These are phyloP conservation scores for Datnioides undecimradiatus DNA, from an alignment of 2,113 vertebrate species.

Conservation along the genomic window DNA sequence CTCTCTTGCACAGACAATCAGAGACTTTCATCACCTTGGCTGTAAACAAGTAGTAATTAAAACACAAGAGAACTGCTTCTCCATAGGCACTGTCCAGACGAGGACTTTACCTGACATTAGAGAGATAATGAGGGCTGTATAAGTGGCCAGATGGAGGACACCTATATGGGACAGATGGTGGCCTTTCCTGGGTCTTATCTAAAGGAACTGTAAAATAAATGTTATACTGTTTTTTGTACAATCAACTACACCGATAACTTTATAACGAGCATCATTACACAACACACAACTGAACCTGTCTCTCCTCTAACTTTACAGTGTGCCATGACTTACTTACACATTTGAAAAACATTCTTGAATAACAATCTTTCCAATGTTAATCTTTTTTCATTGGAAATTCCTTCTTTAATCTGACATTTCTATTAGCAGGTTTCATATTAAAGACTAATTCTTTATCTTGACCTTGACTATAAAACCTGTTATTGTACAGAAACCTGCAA, in stretches of 20 bases:
- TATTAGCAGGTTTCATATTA: background rate
- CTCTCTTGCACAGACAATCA: constrained; percentile 24
- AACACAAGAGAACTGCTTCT: constrained; percentile 32
- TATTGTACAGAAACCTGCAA: background rate
- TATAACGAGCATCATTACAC: background rate
- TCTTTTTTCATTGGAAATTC: background rate
- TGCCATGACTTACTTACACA: background rate
- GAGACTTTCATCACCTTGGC: constrained; percentile 38
- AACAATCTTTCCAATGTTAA: background rate
- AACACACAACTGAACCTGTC: background rate
- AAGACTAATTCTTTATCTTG: background rate
- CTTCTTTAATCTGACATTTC: fast-evolving
- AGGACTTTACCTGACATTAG: constrained; percentile 38
- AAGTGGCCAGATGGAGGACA: constrained; percentile 41
- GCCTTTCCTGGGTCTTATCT: constrained; percentile 5
- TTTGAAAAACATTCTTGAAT: background rate
- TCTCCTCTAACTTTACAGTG: background rate
- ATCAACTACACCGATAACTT: background rate
- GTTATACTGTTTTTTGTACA: background rate
- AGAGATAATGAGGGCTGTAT: constrained; percentile 23
- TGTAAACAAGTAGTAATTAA: constrained; percentile 61
- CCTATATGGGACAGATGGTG: constrained; percentile 22
- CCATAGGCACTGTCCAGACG: background rate
- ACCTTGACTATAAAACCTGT: background rate
- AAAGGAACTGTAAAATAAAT: constrained; percentile 3